Conservation (phyloP, 2,113 vertebrate genomes). For the Gadus chalcogrammus region DNA sequence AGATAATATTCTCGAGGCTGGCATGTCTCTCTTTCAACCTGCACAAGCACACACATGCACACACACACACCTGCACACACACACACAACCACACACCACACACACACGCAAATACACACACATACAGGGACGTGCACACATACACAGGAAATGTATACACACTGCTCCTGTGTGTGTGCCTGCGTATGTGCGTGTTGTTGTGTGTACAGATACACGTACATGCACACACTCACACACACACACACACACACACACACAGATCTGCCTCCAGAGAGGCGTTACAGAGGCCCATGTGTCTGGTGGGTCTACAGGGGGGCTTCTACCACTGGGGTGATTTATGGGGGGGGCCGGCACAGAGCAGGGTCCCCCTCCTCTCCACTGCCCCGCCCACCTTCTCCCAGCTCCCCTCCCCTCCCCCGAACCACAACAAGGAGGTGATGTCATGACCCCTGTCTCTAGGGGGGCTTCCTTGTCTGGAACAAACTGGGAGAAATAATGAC, state of each 20-base stretch:
- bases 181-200: too few species aligned
- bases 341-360: too few species aligned
- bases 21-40: not conserved
- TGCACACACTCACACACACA: too few species aligned
- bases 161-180: too few species aligned
- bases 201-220: too few species aligned
- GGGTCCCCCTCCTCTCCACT: too few species aligned
- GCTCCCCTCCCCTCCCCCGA: not conserved
- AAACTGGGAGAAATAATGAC: not conserved
- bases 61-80: not conserved
- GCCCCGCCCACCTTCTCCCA: not conserved
- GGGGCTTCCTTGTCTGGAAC: not conserved
- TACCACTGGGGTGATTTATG: not conserved
- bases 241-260: too few species aligned
- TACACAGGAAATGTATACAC: too few species aligned
- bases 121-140: too few species aligned
- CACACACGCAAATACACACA: too few species aligned
- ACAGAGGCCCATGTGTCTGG: not conserved
- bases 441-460: not conserved
- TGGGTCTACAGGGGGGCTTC: not conserved
- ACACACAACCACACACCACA: not conserved
- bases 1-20: not conserved
- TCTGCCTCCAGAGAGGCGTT: not conserved
- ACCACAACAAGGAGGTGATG: not conserved
- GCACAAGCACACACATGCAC: not conserved